Conservation (phyloP, 2,888 invertebrate genomes). For the Lapara coniferarum region DNA sequence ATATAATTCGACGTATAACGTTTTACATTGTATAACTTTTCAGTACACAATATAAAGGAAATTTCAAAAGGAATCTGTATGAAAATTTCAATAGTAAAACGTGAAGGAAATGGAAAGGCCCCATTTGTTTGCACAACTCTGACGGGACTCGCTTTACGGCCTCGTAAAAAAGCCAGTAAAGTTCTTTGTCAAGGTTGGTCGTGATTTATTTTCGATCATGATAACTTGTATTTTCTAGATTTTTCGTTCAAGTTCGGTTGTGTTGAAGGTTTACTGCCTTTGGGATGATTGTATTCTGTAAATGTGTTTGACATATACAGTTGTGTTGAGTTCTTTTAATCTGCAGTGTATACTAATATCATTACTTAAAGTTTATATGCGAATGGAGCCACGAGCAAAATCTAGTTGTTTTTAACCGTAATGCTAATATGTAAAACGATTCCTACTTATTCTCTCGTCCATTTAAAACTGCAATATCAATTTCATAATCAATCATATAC, state of each 20-base stretch:
- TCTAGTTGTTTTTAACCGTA: no score
- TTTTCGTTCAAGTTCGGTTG: neutral
- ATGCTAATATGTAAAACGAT: no score
- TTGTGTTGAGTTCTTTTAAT: neutral
- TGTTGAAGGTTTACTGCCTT: neutral
- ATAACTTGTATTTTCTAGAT: conserved; percentile 27
- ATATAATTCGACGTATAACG: neutral
- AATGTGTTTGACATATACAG: neutral
- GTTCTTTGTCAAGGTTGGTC: conserved; percentile 50
- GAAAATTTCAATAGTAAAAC: conserved; percentile 37
- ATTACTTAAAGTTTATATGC: no score
- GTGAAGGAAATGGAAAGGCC: conserved; percentile 31
- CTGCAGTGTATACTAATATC: no score
- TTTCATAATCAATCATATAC: no score
- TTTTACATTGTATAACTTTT: conserved; percentile 14
- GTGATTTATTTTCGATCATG: conserved; percentile 42
- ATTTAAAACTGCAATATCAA: no score
- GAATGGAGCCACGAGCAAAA: no score
- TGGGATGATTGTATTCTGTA: neutral
- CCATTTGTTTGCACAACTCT: conserved; percentile 37
- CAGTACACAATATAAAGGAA: conserved; percentile 19
- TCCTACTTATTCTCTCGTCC: no score
- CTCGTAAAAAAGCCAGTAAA: conserved; percentile 44
- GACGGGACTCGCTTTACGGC: conserved; percentile 30
- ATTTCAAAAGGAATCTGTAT: conserved; percentile 33